Percentiles rank a stretch among this genome's conserved stretches.
Evolutionary conservation across 2,888 invertebrate species (phyloP).

Genomic region (Andrena bicolor): DNA sequence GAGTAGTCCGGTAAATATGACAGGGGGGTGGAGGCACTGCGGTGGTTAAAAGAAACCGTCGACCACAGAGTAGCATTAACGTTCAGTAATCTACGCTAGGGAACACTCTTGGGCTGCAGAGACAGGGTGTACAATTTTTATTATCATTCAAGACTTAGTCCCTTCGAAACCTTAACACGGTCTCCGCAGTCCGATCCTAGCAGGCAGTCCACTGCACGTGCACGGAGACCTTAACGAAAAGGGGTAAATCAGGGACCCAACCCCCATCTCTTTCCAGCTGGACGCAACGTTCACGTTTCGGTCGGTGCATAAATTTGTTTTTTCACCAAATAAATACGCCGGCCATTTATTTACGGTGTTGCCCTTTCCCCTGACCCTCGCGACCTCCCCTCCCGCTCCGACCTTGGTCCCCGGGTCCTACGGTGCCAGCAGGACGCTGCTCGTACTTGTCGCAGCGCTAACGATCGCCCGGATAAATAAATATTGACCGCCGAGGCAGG

Average conservation of each 20-base stretch:
- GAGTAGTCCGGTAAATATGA: constrained; percentile 9
- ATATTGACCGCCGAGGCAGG: constrained; percentile 79
- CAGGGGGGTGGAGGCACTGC: background rate
- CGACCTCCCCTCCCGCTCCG: background rate
- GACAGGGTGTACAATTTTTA: too few species aligned
- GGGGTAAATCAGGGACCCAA: constrained; percentile 42
- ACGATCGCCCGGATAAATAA: constrained; percentile 78
- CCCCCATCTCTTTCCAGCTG: constrained; percentile 16
- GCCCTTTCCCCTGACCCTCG: constrained; percentile 34
- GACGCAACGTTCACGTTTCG: constrained; percentile 42
- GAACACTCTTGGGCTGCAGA: too few species aligned
- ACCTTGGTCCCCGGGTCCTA: background rate
- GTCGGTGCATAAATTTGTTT: constrained; percentile 76
- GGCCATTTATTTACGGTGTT: constrained; percentile 77
- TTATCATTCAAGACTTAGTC: too few species aligned
- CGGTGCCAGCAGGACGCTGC: constrained; percentile 18
- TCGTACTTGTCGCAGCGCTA: constrained; percentile 71
- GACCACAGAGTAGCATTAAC: background rate
- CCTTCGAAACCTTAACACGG: too few species aligned
- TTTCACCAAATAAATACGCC: constrained; percentile 77
- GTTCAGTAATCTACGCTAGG: too few species aligned
- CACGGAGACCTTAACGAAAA: constrained; percentile 27
- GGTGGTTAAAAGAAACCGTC: background rate
- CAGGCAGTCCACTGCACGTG: too few species aligned
- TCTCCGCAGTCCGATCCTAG: too few species aligned